Evolutionary conservation across 1,140 invertebrate species (phyloP).

Genomic region (Drosophila jambulina): DNA sequence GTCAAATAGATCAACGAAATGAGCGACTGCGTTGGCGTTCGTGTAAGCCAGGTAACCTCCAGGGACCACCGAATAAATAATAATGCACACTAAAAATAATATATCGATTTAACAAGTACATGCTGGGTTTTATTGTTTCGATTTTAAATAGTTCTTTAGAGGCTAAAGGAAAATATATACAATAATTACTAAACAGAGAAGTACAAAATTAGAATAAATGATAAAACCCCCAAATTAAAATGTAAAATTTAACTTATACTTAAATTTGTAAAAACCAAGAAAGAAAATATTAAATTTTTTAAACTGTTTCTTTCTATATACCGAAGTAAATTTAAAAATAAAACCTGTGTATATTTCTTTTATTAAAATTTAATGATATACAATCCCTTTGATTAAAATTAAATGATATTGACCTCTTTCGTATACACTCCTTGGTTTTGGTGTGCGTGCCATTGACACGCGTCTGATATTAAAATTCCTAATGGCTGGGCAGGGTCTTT

Average conservation of each 20-base stretch:
- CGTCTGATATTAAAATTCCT: constrained; percentile 48
- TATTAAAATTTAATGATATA: not conserved
- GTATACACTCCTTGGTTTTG: constrained; percentile 1
- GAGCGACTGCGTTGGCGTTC: constrained; percentile 11
- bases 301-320: not conserved
- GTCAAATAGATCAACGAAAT: constrained; percentile 41
- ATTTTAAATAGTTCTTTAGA: not conserved
- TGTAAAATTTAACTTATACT: too few relatives aligned
- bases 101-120: constrained; percentile 31
- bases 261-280: not conserved
- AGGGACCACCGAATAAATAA: constrained; percentile 19
- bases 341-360: not conserved
- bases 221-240: too few relatives aligned
- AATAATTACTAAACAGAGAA: too few relatives aligned
- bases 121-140: too few relatives aligned
- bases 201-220: too few relatives aligned
- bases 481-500: constrained; percentile 15
- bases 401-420: constrained; percentile 16
- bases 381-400: constrained; percentile 6
- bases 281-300: too few relatives aligned
- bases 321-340: not conserved
- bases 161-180: not conserved
- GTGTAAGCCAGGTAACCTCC: not conserved
- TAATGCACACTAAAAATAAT: constrained; percentile 19
- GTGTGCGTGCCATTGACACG: constrained; percentile 29